Evolutionary conservation across 2,113 vertebrate genomes (phyloP), one percentile per base, ranked within the genome.

Genomic region (Cromileptes altivelis): DNA sequence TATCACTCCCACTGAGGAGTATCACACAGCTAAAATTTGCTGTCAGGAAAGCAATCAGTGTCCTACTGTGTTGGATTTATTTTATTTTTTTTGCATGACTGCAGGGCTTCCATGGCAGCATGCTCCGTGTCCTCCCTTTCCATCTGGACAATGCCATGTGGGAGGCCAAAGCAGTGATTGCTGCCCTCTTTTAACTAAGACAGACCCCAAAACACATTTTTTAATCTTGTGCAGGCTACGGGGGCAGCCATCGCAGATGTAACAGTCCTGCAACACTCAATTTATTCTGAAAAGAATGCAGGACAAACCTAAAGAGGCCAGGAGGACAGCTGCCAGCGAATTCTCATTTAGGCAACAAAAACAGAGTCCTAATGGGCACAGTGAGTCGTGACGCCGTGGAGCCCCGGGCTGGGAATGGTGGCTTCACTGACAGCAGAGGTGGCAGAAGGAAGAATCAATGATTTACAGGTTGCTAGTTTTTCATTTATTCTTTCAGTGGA

Each of bases 271-370:
- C 77, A 71, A 87, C 79, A 75, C 61, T 64, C 69, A 81, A 78
- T 70, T 94, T 87, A 78, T 78, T 86, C 70, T 85, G 61, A 85
- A 92, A 73, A 56, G 81, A 82, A 67, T 23, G 45, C 61, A 19
- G 70, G 80, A 85, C 53, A 63, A 77, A 69, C 61, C 71, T 56
- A 67, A 85, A 89, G 79, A 88, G 87, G 85, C 78, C 74, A 64
- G 50, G 68, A 85, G 76, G 67, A 83, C 37, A 60, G 83, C 50
- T 85, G 86, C 74, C 89, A 89, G 80, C 76, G 69, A 72, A 86
- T 80, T 85, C 90, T 81, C 89, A 82, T 86, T 90, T 83, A 79
- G 75, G 65, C 64, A 58, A 85, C 85, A 81, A 88, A 80, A 82
- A 86, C 69, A 42, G 40, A 50, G 50, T 63, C 71, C 79, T 78